Base-by-base conservation (phyloP, 2,888 invertebrate species). In the Cactoblastis cactorum region DNA sequence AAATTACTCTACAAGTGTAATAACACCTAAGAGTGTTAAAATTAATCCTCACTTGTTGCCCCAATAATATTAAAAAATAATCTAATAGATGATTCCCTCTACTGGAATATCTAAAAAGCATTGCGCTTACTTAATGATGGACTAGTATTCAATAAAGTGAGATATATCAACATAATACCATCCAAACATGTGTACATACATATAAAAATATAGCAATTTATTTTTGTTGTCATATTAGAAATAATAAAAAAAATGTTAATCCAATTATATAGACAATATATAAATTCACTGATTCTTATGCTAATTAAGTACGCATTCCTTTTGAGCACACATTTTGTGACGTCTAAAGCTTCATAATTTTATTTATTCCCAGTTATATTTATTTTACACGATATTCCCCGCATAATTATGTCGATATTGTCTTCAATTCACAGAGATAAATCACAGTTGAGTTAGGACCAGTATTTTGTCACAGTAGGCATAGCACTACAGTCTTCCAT, bases 361-460 rank as follows among this genome's bases (percentile, higher is more conserved):
- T 53, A 32, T 45, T 5, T 32, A 48, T 45, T 50, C 43, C 47
- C n/a, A n/a, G n/a, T n/a, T n/a, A n/a, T n/a, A n/a, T n/a, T 18
- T 43, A 35, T 17, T 41, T 35, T 41, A 37, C 43, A 32, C 39
- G 35, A 58, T 55, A 62, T 62, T 63, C 54, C 61, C 59, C 63
- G 63, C 53, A 60, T 46, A 51, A 54, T 53, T 51, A 58, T 53
- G 55, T 61, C 63, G 65, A 69, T 70, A 74, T 68, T 71, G 67
- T 77, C 67, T 71, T 71, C 67, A 67, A 69, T 69, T 72, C 62
- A 77, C 68, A 83, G 74, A 80, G 73, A 77, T 67, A 78, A 73
- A 88, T 88, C 87, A 88, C 87, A 88, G 87, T 71, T 80, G 70
- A 77, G 71, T 75, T 78, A 79, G 80, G 81, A 75, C 81, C 78